Conservation (phyloP, 1,140 invertebrate genomes). For the Ceratitis capitata region DNA sequence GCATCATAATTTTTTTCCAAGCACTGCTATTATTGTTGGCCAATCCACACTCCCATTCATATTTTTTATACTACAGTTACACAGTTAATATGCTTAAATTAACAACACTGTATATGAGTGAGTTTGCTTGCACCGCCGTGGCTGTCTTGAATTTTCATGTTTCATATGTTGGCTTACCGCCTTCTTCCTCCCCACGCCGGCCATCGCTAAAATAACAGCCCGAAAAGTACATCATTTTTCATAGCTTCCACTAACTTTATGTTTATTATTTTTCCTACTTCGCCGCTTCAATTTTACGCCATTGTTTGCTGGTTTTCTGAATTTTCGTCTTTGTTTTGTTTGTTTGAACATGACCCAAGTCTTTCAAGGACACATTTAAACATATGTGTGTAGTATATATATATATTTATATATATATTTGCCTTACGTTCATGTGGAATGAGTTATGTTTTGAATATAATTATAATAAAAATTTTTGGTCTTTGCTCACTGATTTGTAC, state of each 20-base stretch:
- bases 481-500: neutral
- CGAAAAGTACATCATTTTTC: neutral
- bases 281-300: neutral
- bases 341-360: conserved; percentile 26
- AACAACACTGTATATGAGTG: neutral
- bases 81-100: neutral
- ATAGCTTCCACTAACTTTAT: neutral
- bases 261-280: neutral
- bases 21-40: neutral
- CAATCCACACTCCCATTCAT: too few relatives aligned
- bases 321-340: neutral
- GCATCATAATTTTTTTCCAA: neutral
- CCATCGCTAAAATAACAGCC: neutral
- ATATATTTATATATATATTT: neutral
- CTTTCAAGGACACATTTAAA: neutral
- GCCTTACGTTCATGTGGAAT: neutral
- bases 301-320: neutral
- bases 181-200: neutral
- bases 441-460: neutral
- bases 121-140: neutral
- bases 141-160: neutral
- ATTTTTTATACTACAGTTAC: too few relatives aligned
- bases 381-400: neutral
- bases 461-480: neutral
- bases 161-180: neutral